Base-by-base conservation (phyloP, 2,888 invertebrate genomes). In the Mythimna loreyi region DNA sequence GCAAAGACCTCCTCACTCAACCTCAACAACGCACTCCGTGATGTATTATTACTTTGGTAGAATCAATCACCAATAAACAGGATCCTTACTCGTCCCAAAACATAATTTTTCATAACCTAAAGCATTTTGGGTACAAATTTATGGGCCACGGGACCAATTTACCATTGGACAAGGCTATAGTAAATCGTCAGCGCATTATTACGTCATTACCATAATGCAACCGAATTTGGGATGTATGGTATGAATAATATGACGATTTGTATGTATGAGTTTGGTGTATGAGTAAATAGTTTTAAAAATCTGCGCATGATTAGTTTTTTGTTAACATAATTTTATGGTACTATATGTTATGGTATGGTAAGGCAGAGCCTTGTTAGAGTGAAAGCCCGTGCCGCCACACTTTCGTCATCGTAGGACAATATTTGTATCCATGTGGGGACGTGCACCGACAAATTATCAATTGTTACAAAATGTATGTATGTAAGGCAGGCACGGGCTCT, bases 141-240 rank as follows among this genome's bases (percentile, higher is more conserved):
- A 85, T 77, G 77, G 73, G 72, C 77, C 78, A 71, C 62, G 70
- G 78, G 78, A 75, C 82, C 78, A 89, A 90, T 89, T 90, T 91
- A 64, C 78, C 81, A 83, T 86, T 85, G 87, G 81, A 90, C 88
- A 89, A 84, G 89, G 86, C 81, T 85, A 81, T 78, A 84, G 75
- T 81, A 82, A 85, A 87, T 90, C 87, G 86, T 89, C 91, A 89
- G 87, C 88, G 88, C 90, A 91, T 93, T 94, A 92, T 93, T 91
- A 93, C 92, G 84, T 88, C 90, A 94, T 94, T 94, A 94, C 86
- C 93, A 92, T 94, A 94, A 94, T 94, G 93, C 91, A 92, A 92
- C 89, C 85, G 86, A 90, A 88, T 89, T 91, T 91, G 71, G 81
- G 67, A 67, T 72, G 83, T 84, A 81, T 78, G 78, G 84, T 89